Conservation (phyloP, 2,113 vertebrate genomes). For the Sylvilagus bachmani region DNA sequence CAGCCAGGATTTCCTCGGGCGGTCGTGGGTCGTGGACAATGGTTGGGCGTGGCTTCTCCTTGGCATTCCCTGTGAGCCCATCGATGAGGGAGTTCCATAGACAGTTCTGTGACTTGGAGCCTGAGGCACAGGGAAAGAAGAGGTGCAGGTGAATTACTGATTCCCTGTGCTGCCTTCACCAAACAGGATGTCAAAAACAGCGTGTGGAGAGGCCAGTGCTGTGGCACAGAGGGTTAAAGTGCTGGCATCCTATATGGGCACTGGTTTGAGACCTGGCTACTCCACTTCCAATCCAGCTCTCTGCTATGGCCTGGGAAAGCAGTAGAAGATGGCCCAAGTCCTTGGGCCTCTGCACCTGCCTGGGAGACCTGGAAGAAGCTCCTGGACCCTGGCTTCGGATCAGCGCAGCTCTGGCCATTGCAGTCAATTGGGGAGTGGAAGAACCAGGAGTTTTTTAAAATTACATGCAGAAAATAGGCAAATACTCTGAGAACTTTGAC, state of each 20-base stretch:
- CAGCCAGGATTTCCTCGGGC: conserved; percentile 96
- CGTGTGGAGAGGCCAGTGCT: not conserved
- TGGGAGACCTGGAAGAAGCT: too few relatives aligned
- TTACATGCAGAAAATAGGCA: not conserved
- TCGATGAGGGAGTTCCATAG: conserved; percentile 94
- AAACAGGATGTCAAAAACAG: not conserved
- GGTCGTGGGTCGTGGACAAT: conserved; percentile 91
- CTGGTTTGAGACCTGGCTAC: too few relatives aligned
- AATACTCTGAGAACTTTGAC: not conserved
- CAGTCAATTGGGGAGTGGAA: not conserved
- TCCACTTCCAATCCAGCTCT: too few relatives aligned
- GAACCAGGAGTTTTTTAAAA: not conserved
- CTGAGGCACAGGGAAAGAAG: conserved; percentile 80
- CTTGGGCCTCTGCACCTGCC: too few relatives aligned
- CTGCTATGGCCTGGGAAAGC: too few relatives aligned
- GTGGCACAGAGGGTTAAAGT: too few relatives aligned
- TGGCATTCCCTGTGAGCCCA: conserved; percentile 91
- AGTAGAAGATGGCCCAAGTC: too few relatives aligned
- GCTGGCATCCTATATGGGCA: too few relatives aligned
- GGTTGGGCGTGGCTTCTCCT: conserved; percentile 89
- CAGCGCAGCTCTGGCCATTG: too few relatives aligned
- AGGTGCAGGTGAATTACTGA: not conserved
- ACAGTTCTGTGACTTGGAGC: conserved; percentile 97
- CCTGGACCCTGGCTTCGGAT: too few relatives aligned
- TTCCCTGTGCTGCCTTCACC: not conserved